phyloP scores from a whole-genome alignment of 2,888 invertebrate species.

The Euzophera pinguis region DNA sequence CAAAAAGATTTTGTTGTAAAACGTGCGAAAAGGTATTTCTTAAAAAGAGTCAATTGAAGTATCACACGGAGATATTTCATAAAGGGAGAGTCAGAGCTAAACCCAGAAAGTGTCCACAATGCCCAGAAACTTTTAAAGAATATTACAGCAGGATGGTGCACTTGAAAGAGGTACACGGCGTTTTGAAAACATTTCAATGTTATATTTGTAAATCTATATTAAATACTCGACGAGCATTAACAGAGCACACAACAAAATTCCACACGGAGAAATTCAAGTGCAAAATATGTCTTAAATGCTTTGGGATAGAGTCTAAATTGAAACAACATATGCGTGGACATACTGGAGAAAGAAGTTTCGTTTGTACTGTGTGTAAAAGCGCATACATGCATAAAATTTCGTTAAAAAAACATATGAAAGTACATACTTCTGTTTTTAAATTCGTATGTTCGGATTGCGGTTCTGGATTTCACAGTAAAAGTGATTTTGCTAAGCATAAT shows the following conservation, averaged over 20 bases:
- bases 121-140: constrained; percentile 43
- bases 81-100: constrained; percentile 36
- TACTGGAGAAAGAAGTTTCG: constrained; percentile 57
- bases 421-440: constrained; percentile 37
- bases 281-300: constrained; percentile 62
- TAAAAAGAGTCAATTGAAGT: constrained; percentile 61
- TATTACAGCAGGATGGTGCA: constrained; percentile 48
- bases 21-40: constrained; percentile 54
- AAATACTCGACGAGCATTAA: constrained; percentile 37
- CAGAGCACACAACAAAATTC: constrained; percentile 44
- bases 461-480: constrained; percentile 29
- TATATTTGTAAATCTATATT: constrained; percentile 41
- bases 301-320: constrained; percentile 61
- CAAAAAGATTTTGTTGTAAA: constrained; percentile 40
- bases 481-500: constrained; percentile 29
- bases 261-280: constrained; percentile 68
- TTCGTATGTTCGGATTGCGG: constrained; percentile 36
- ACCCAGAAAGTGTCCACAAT: constrained; percentile 42
- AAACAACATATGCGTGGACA: constrained; percentile 63
- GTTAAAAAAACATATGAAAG: constrained; percentile 59
- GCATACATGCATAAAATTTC: constrained; percentile 61
- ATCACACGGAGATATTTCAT: constrained; percentile 58
- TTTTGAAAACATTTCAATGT: constrained; percentile 38
- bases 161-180: constrained; percentile 43
- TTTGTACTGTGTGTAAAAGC: constrained; percentile 61